Conservation (phyloP, 2,113 vertebrate species). For the Pyxicephalus adspersus region DNA sequence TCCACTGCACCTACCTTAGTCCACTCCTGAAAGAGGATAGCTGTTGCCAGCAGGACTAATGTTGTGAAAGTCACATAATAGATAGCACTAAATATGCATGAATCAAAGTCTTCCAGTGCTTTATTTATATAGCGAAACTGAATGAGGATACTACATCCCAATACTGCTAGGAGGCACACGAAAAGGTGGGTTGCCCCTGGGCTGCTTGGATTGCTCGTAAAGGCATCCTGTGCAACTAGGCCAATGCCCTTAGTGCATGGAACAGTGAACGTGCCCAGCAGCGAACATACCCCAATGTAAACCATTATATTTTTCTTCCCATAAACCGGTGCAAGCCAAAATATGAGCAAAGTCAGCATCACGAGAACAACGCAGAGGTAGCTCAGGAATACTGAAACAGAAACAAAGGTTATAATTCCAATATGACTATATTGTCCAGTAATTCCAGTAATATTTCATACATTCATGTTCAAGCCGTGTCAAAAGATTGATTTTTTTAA, state of each 20-base stretch:
- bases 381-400: slow-evolving; percentile 84
- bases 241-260: slow-evolving; percentile 95
- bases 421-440: no score
- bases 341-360: slow-evolving; percentile 85
- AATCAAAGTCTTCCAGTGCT: slow-evolving; percentile 89
- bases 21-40: slow-evolving; percentile 94
- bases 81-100: slow-evolving; percentile 89
- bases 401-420: slow-evolving; percentile 55
- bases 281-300: slow-evolving; percentile 92
- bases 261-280: slow-evolving; percentile 94
- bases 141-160: slow-evolving; percentile 86
- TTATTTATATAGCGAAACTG: slow-evolving; percentile 97
- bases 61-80: slow-evolving; percentile 95
- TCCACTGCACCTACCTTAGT: slow-evolving; percentile 80
- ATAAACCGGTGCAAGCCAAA: slow-evolving; percentile 85
- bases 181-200: slow-evolving; percentile 81
- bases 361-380: slow-evolving; percentile 85
- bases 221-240: slow-evolving; percentile 84
- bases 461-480: no score
- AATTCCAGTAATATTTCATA: no score
- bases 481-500: no score
- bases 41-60: slow-evolving; percentile 85
- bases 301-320: slow-evolving; percentile 94
- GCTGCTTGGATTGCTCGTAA: slow-evolving; percentile 75
- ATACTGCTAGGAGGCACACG: slow-evolving; percentile 80